These are phyloP conservation scores for Acanthopleura granulata DNA, from an alignment of 2,888 invertebrate species.

Conservation along the genomic window DNA sequence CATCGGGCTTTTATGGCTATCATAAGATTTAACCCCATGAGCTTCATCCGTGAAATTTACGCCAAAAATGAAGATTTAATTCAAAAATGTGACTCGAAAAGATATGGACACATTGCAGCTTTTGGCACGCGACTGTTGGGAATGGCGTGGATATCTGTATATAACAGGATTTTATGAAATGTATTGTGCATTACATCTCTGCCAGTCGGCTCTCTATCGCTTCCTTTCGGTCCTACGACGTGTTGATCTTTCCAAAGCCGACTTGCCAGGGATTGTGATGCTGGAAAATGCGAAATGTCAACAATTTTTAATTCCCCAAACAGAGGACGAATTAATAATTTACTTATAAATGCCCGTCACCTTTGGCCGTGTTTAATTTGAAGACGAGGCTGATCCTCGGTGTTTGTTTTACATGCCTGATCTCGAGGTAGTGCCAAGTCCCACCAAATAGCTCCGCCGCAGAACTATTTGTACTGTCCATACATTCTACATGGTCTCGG, in stretches of 20 bases:
- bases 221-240: neutral
- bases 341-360: constrained; percentile 16
- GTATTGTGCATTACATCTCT: too few relatives aligned
- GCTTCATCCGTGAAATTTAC: too few relatives aligned
- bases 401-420: constrained; percentile 11
- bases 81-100: too few relatives aligned
- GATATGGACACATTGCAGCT: too few relatives aligned
- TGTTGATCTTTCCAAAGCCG: neutral
- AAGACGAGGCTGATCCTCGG: neutral
- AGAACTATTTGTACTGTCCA: neutral
- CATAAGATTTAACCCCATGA: too few relatives aligned
- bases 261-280: neutral
- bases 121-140: too few relatives aligned
- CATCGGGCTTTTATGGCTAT: too few relatives aligned
- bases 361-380: constrained; percentile 5
- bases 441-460: neutral
- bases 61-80: too few relatives aligned
- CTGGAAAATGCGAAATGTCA: constrained; percentile 8
- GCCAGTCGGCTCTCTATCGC: too few relatives aligned
- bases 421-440: neutral
- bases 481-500: neutral
- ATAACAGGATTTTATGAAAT: too few relatives aligned
- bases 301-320: constrained; percentile 20
- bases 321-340: constrained; percentile 15
- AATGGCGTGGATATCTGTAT: too few relatives aligned